These are phyloP conservation scores for Flabesymbios commensalis DNA, from an alignment of 2,888 invertebrate genomes.

Conservation along the genomic window DNA sequence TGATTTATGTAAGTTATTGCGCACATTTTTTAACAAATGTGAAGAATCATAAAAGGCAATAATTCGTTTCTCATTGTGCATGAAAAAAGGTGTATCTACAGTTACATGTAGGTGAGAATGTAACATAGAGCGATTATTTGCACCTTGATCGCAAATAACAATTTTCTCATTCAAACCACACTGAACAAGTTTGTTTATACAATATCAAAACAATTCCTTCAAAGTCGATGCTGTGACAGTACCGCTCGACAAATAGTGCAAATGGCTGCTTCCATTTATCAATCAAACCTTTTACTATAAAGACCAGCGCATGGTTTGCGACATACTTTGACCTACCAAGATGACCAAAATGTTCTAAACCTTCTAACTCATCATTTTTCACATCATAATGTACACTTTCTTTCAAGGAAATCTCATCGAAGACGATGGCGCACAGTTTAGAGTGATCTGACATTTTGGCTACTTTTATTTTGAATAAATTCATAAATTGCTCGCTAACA, in stretches of 20 bases:
- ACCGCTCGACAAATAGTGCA: slow-evolving; percentile 7
- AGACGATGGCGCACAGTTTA: background rate
- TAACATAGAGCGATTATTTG: slow-evolving; percentile 9
- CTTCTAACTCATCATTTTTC: background rate
- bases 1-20: slow-evolving; percentile 14
- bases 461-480: background rate
- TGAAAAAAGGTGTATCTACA: slow-evolving; percentile 7
- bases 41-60: slow-evolving; percentile 18
- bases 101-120: slow-evolving; percentile 6
- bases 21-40: slow-evolving; percentile 16
- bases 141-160: slow-evolving; percentile 17
- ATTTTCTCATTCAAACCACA: slow-evolving; percentile 2
- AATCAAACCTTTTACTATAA: slow-evolving; percentile 1
- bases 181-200: background rate
- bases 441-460: background rate
- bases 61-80: slow-evolving; percentile 1
- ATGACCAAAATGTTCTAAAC: background rate
- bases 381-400: background rate
- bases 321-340: slow-evolving; percentile 2
- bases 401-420: background rate
- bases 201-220: background rate
- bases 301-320: slow-evolving; percentile 5
- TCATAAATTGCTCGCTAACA: background rate
- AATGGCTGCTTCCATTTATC: slow-evolving; percentile 10
- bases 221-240: background rate